Evolutionary conservation across 2,888 invertebrate species (phyloP).

Genomic region (Synanthedon tipuliformis): DNA sequence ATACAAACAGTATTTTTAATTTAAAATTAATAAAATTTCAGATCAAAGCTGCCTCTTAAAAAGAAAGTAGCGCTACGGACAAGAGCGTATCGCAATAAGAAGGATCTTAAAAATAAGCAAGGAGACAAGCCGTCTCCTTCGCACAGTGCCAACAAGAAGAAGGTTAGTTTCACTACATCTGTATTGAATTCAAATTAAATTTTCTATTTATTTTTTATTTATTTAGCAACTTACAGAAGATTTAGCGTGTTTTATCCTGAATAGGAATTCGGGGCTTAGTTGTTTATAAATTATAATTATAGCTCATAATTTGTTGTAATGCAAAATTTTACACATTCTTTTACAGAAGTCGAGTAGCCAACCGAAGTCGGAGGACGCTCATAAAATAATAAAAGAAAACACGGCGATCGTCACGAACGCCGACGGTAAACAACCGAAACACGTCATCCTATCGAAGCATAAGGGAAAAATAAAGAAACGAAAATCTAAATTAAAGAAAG

Average conservation of each 20-base stretch:
- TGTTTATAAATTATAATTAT: too few relatives aligned
- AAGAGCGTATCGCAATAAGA: constrained; percentile 68
- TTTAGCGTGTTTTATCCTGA: too few relatives aligned
- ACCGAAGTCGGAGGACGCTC: constrained; percentile 41
- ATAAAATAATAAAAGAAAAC: constrained; percentile 52
- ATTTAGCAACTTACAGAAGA: too few relatives aligned
- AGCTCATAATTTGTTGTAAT: too few relatives aligned
- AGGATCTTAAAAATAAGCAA: constrained; percentile 48
- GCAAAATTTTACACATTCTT: too few relatives aligned
- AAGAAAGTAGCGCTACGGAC: constrained; percentile 81
- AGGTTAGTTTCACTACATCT: constrained; percentile 33
- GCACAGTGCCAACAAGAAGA: constrained; percentile 56
- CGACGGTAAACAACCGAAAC: constrained; percentile 69
- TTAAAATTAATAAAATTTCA: constrained; percentile 23
- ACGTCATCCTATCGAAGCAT: constrained; percentile 60
- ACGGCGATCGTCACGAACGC: constrained; percentile 55
- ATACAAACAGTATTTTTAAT: too few relatives aligned
- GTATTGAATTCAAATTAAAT: neutral
- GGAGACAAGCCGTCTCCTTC: constrained; percentile 57
- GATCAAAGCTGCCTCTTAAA: constrained; percentile 88
- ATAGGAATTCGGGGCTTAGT: too few relatives aligned
- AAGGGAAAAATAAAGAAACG: constrained; percentile 62
- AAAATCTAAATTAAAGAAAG: constrained; percentile 73
- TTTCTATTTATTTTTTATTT: neutral
- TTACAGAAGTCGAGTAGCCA: constrained; percentile 48